phyloP scores from a whole-genome alignment of 2,888 invertebrate species.

The Chironomus tentans region DNA sequence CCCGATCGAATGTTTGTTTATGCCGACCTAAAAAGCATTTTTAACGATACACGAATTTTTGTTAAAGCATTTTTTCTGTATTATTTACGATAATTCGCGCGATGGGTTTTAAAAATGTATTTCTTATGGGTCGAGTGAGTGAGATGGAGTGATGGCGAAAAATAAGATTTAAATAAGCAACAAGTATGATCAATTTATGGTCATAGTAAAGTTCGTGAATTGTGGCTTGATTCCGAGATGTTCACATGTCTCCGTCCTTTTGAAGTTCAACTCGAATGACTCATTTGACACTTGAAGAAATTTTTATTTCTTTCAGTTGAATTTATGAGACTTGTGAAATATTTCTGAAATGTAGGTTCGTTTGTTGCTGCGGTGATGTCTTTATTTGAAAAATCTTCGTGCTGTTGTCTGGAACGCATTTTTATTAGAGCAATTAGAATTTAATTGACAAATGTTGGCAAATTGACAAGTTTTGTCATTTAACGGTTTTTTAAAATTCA shows the following conservation, averaged over 20 bases:
- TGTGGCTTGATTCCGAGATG: neutral
- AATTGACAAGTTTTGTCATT: no score
- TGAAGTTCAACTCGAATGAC: no score
- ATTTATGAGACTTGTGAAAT: no score
- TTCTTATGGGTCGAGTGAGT: neutral
- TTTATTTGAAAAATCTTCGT: no score
- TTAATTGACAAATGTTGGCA: no score
- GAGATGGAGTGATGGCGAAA: neutral
- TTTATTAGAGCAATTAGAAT: no score
- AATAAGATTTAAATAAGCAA: neutral
- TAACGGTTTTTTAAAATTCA: no score
- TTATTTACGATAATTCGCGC: constrained; percentile 13
- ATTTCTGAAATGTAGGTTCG: no score
- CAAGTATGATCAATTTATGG: neutral
- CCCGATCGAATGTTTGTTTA: constrained; percentile 14
- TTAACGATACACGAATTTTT: constrained; percentile 17
- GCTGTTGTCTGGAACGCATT: no score
- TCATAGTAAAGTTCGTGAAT: neutral
- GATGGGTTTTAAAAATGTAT: neutral
- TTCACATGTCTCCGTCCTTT: neutral
- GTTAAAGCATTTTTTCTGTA: neutral
- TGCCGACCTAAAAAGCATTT: constrained; percentile 10
- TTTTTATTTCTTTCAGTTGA: no score
- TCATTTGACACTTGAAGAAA: no score
- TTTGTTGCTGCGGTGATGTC: no score